Evolutionary conservation across 2,113 vertebrate genomes (phyloP).

Genomic region (Coreoperca whiteheadi): DNA sequence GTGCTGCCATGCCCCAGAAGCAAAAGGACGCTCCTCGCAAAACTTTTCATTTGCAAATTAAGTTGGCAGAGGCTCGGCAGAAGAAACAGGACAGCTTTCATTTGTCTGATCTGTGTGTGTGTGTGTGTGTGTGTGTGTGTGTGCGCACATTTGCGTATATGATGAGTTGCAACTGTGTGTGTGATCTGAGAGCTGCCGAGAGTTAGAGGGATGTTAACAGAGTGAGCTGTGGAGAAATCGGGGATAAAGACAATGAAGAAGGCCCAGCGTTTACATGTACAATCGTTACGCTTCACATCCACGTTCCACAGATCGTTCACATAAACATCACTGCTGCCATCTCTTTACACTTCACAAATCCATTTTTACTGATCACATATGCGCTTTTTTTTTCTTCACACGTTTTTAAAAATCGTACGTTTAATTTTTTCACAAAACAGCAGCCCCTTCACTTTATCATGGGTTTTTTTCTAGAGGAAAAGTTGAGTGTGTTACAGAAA

Average conservation of each 20-base stretch:
- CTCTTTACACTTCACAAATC: slow-evolving; percentile 2
- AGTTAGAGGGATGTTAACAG: slow-evolving; percentile 34
- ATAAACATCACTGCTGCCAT: slow-evolving; percentile 24
- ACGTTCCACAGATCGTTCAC: not conserved
- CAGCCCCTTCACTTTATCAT: not conserved
- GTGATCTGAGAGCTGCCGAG: slow-evolving; percentile 38
- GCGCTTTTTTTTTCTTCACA: not conserved
- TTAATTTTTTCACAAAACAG: slow-evolving; percentile 8
- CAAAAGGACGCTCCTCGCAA: slow-evolving; percentile 77
- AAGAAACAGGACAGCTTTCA: slow-evolving; percentile 70
- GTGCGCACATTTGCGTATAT: slow-evolving; percentile 12
- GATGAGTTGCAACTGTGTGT: slow-evolving; percentile 36
- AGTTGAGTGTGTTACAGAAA: not conserved
- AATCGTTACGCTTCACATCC: not conserved
- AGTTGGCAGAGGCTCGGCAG: slow-evolving; percentile 80
- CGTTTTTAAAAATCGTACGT: not conserved
- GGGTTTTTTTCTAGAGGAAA: not conserved
- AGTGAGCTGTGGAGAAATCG: slow-evolving; percentile 23
- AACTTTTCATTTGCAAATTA: slow-evolving; percentile 89
- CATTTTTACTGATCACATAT: slow-evolving; percentile 5
- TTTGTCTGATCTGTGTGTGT: slow-evolving; percentile 60
- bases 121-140: slow-evolving; percentile 9
- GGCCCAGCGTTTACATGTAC: slow-evolving; percentile 4
- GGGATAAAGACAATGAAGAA: slow-evolving; percentile 30
- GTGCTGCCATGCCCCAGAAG: slow-evolving; percentile 81